Base-by-base conservation (phyloP, 2,797 vertebrate genomes). In the Tenualosa thibaudeaui region DNA sequence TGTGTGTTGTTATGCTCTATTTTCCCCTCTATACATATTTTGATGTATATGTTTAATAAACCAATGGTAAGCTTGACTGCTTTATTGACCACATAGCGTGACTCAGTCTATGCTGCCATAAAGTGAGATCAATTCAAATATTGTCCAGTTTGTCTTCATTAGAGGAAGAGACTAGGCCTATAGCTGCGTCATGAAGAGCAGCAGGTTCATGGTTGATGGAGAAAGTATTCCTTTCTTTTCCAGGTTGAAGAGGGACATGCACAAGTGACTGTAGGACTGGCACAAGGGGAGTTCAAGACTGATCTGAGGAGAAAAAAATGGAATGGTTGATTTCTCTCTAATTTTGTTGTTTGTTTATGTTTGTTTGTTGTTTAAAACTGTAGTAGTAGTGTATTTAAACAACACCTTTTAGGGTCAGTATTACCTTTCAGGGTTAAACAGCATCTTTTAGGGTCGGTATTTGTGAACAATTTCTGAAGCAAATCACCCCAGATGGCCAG, bases 21-120 rank as follows among this genome's bases (percentile, higher is more conserved):
- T 46, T 78, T 46, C 71, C 40, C 15, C 40, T 46, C 71, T 78
- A 78, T 78, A 78, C 71, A 78, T 78, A 40, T 60, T 26, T 24
- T 91, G 84, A 88, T 89, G 54, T 81, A 90, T 86, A 82, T 60
- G 43, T 78, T 82, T 83, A 85, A 85, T 87, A 85, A 88, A 6
- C 8, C 2, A 81, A 17, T 51, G 75, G 49, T 24, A 60, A 40
- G 37, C 19, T 84, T 10, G 58, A 50, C 81, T 19, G 26, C 53
- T 81, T 54, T 22, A 26, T 40, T 43, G n/a, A 40, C 13, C 40
- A 19, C 7, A 19, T 19, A 43, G 37, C 7, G 71, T 8, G 15
- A 19, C 17, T 8, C 40, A 46, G 68, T 43, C 15, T 10, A 71
- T 40, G 31, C 40, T 75, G 37, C 15, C 26, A 13, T 37, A 0